phyloP scores from a whole-genome alignment of 2,113 vertebrate species.

The Cephalopterus ornatus region DNA sequence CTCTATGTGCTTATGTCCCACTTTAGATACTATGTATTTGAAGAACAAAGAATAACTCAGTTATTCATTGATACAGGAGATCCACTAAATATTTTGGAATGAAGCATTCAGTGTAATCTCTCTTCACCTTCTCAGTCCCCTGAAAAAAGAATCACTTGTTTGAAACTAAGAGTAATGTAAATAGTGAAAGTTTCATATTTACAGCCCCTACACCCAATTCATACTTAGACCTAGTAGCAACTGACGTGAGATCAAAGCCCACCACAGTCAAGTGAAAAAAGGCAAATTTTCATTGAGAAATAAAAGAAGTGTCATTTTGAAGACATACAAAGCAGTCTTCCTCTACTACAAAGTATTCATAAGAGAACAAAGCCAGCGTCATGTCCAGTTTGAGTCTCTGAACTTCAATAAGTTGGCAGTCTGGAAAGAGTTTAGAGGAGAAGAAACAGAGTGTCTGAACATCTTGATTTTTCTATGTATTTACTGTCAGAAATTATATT shows the following conservation, averaged over 20 bases:
- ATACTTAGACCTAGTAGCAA: neutral
- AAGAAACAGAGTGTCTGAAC: neutral
- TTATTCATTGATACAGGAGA: neutral
- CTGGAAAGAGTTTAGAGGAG: neutral
- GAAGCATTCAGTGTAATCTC: neutral
- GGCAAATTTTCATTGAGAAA: neutral
- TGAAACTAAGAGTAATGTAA: neutral
- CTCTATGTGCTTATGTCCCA: neutral
- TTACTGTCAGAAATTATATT: neutral
- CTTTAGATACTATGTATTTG: neutral
- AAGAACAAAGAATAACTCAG: neutral
- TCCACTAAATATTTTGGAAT: neutral
- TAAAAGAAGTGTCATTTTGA: neutral
- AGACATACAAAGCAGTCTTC: neutral
- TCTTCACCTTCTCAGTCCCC: neutral
- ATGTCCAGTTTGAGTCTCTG: neutral
- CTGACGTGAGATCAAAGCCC: neutral
- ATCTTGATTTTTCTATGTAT: neutral
- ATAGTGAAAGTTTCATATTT: neutral
- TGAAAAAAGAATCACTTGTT: neutral
- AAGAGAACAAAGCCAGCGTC: neutral
- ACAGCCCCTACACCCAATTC: neutral
- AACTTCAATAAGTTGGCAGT: neutral
- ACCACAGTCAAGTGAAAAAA: rapidly evolving
- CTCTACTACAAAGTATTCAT: neutral